A percentile compares a stretch with the other conserved stretches of the same genome.
phyloP scores from a whole-genome alignment of 2,888 invertebrate genomes.

The Osmoderma eremita region DNA sequence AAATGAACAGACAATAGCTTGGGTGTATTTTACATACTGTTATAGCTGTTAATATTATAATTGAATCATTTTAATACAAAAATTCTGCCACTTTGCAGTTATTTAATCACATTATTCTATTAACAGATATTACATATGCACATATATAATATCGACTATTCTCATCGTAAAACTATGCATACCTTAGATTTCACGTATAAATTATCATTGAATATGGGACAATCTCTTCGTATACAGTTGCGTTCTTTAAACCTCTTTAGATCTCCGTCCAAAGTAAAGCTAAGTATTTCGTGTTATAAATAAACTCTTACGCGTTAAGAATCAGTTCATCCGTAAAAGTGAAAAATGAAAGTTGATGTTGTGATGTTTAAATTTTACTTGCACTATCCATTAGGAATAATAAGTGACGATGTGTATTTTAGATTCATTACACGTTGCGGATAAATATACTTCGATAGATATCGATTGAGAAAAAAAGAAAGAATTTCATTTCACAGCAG shows the following conservation, averaged over 20 bases:
- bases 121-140: too few relatives aligned
- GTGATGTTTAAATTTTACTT: conserved; percentile 32
- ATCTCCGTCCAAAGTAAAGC: background rate
- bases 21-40: too few relatives aligned
- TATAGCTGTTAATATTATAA: too few relatives aligned
- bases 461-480: conserved; percentile 7
- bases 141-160: too few relatives aligned
- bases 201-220: background rate
- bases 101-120: too few relatives aligned
- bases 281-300: background rate
- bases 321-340: conserved; percentile 35
- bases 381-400: conserved; percentile 21
- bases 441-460: conserved; percentile 20
- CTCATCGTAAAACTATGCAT: background rate
- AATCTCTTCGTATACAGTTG: background rate
- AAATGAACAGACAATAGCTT: too few relatives aligned
- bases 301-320: background rate
- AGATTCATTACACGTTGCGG: conserved; percentile 3
- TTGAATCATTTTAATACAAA: too few relatives aligned
- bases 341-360: conserved; percentile 30
- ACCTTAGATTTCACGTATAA: conserved; percentile 3
- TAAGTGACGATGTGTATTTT: conserved; percentile 7
- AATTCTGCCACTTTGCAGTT: too few relatives aligned
- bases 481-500: background rate
- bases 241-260: background rate